Conservation (phyloP, 2,113 vertebrate genomes). For the Physeter macrocephalus region DNA sequence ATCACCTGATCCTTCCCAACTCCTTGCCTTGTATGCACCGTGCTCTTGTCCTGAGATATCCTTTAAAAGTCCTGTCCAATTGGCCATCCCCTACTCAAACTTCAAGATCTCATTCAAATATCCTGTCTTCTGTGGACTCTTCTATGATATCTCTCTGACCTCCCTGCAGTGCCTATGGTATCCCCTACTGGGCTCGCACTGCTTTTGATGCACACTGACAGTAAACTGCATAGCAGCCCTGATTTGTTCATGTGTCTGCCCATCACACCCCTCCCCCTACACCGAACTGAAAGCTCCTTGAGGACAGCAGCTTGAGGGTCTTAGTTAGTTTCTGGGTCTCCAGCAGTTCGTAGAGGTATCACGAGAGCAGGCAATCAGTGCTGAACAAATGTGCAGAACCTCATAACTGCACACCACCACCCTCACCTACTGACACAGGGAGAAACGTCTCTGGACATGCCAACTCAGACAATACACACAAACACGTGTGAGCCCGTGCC, state of each 20-base stretch:
- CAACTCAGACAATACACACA: background rate
- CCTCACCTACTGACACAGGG: background rate
- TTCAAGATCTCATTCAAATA: background rate
- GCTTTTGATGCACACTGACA: background rate
- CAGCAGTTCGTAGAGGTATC: background rate
- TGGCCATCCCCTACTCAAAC: background rate
- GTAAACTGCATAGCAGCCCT: background rate
- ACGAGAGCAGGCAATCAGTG: background rate
- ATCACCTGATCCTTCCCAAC: background rate
- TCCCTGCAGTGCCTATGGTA: background rate
- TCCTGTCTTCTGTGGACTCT: background rate
- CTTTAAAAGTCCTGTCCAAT: background rate
- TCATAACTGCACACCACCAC: background rate
- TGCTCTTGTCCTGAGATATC: background rate
- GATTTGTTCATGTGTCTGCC: background rate
- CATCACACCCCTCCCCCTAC: background rate
- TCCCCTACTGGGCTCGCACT: background rate
- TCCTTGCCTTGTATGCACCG: background rate
- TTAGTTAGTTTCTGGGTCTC: background rate
- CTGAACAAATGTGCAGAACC: background rate
- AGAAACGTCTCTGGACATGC: background rate
- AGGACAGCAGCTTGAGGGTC: background rate
- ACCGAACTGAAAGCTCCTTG: background rate
- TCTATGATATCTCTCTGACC: background rate
- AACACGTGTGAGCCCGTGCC: background rate